Evolutionary conservation across 2,888 invertebrate genomes (phyloP).

Genomic region (Eupithecia vulgata): DNA sequence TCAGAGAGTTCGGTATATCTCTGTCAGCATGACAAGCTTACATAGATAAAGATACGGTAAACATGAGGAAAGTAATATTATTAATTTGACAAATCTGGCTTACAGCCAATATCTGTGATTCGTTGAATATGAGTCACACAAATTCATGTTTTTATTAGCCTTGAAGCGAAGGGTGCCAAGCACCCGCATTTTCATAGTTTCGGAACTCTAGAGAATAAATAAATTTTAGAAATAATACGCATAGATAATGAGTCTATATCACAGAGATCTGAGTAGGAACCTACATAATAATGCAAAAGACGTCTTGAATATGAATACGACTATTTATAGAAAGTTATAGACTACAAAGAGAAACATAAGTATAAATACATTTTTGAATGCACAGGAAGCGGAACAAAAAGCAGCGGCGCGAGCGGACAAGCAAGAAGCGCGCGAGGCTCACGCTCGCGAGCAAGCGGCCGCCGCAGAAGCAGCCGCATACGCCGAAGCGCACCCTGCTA

Average conservation of each 20-base stretch:
- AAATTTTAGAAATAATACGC: not conserved
- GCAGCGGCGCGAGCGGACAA: conserved; percentile 88
- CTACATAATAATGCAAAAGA: not conserved
- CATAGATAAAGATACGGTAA: not conserved
- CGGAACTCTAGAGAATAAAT: not conserved
- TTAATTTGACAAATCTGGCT: conserved; percentile 23
- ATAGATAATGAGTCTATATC: not conserved
- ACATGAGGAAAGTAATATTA: conserved; percentile 12
- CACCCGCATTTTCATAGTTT: not conserved
- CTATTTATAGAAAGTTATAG: not conserved
- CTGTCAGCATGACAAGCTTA: not conserved
- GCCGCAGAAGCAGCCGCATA: conserved; percentile 86
- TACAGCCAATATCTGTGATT: conserved; percentile 12
- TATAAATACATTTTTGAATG: not conserved
- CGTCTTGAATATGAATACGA: not conserved
- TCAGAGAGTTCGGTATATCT: not conserved
- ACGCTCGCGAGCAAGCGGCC: conserved; percentile 85
- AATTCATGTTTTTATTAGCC: conserved; percentile 6
- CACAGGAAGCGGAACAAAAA: conserved; percentile 93
- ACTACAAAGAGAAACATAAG: not conserved
- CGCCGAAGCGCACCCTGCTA: conserved; percentile 87
- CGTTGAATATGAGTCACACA: conserved; percentile 8
- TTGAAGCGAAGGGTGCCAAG: conserved; percentile 7
- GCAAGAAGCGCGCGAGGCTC: conserved; percentile 84
- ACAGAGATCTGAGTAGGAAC: no score